A percentile compares a stretch with the other conserved stretches of the same genome.
Evolutionary conservation across 2,888 invertebrate genomes (phyloP).

Genomic region (Blastobasis lacticolella): DNA sequence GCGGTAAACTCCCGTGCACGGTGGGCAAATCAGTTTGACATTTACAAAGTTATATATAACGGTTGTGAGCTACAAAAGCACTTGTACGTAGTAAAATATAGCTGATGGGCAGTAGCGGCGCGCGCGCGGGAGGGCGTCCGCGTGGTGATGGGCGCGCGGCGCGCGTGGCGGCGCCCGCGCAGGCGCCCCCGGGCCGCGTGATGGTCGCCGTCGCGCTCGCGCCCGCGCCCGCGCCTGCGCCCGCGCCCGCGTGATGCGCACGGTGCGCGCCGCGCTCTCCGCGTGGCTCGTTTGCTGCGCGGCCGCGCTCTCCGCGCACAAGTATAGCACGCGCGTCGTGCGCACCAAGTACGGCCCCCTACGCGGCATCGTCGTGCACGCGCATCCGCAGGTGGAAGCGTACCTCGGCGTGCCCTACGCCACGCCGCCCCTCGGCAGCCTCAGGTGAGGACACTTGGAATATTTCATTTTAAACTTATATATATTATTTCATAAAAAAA

Average conservation of each 20-base stretch:
- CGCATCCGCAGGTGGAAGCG: constrained; percentile 89
- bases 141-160: constrained; percentile 42
- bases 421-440: constrained; percentile 90
- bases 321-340: constrained; percentile 87
- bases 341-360: constrained; percentile 92
- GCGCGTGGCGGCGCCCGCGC: constrained; percentile 36
- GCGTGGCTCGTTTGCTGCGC: constrained; percentile 74
- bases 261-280: constrained; percentile 69
- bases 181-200: constrained; percentile 42
- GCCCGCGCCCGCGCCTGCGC: constrained; percentile 33
- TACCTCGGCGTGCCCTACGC: constrained; percentile 96
- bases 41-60: no score
- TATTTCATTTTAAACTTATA: no score
- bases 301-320: constrained; percentile 77
- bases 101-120: constrained; percentile 39
- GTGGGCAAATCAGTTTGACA: no score
- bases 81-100: no score
- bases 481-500: no score
- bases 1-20: no score
- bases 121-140: constrained; percentile 37
- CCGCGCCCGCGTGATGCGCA: constrained; percentile 63
- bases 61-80: no score
- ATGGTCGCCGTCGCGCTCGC: constrained; percentile 47
- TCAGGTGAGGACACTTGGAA: constrained; percentile 75
- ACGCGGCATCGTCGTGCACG: constrained; percentile 87